Evolutionary conservation across 2,113 vertebrate species (phyloP).

Genomic region (Mastomys natalensis): DNA sequence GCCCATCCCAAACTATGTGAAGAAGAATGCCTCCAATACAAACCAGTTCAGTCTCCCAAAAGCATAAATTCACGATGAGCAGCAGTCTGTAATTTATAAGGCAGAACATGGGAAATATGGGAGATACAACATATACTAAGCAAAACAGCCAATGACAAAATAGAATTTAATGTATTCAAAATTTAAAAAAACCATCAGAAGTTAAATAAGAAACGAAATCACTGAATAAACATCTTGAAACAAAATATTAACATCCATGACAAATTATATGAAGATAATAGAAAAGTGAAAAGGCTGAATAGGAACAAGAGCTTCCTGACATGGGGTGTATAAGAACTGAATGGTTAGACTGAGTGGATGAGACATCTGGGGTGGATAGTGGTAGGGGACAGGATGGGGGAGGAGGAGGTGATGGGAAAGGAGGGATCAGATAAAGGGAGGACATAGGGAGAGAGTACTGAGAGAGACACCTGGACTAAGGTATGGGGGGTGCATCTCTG

Average conservation of each 20-base stretch:
- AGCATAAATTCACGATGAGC: background rate
- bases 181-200: background rate
- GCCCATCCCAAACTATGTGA: background rate
- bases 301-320: background rate
- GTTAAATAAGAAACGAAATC: background rate
- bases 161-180: background rate
- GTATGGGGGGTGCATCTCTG: too few species aligned
- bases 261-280: background rate
- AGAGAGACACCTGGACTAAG: too few species aligned
- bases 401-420: too few species aligned
- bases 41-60: background rate
- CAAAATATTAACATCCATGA: background rate
- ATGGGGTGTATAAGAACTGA: background rate
- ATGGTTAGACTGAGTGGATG: background rate
- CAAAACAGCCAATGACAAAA: background rate
- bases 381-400: too few species aligned
- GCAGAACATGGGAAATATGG: background rate
- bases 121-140: background rate
- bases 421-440: too few species aligned
- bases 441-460: too few species aligned
- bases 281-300: background rate
- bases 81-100: background rate
- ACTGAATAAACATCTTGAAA: background rate
- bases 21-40: background rate
- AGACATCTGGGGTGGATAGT: too few species aligned